These are phyloP conservation scores for Halesus radiatus DNA, from an alignment of 1,140 invertebrate genomes.

Conservation along the genomic window DNA sequence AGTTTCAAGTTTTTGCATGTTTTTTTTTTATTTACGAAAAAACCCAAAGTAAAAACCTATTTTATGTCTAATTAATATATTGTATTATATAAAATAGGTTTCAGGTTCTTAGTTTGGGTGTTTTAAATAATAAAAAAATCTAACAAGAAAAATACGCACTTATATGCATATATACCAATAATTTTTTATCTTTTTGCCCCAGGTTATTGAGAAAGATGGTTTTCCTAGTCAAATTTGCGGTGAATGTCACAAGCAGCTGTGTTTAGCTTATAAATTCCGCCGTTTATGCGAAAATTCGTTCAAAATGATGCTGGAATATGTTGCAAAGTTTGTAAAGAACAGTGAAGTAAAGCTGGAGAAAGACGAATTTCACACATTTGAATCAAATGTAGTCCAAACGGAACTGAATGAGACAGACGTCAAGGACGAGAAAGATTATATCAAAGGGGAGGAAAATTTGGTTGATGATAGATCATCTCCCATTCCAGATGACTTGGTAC, in stretches of 20 bases:
- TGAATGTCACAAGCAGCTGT: constrained; percentile 58
- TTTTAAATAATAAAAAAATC: too few species aligned
- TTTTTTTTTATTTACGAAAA: too few species aligned
- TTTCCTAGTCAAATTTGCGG: constrained; percentile 58
- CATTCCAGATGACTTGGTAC: neutral
- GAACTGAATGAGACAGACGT: neutral
- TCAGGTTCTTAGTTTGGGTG: too few species aligned
- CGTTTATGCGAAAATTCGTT: constrained; percentile 54
- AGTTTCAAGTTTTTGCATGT: too few species aligned
- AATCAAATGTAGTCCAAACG: neutral
- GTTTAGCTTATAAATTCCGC: constrained; percentile 57
- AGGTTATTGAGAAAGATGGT: constrained; percentile 57
- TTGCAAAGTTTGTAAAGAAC: constrained; percentile 36
- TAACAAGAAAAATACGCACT: too few species aligned
- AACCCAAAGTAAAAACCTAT: too few species aligned
- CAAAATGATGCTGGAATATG: constrained; percentile 45
- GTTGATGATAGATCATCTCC: neutral
- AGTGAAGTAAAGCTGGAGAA: constrained; percentile 41
- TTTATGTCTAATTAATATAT: too few species aligned
- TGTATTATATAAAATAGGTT: too few species aligned
- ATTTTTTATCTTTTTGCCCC: constrained; percentile 40
- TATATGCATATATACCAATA: too few species aligned
- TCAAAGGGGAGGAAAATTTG: constrained; percentile 21
- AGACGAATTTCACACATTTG: constrained; percentile 19
- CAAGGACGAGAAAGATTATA: constrained; percentile 20